phyloP scores from a whole-genome alignment of 2,797 vertebrate genomes.

The Champsocephalus gunnari region DNA sequence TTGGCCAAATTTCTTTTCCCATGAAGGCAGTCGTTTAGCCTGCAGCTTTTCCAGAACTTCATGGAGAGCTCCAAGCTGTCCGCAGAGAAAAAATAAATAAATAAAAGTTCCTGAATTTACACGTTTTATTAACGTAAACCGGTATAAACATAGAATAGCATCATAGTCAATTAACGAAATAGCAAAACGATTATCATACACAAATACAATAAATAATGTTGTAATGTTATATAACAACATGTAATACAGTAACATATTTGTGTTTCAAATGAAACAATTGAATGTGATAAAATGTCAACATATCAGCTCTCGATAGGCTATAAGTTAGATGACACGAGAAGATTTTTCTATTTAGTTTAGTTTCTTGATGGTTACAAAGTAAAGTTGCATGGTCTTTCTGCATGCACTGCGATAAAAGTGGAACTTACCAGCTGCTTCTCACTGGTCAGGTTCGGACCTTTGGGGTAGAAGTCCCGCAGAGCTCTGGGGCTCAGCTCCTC shows the following conservation, averaged over 20 bases:
- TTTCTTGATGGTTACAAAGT: background rate
- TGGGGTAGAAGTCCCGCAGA: conserved; percentile 86
- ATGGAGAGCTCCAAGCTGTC: conserved; percentile 87
- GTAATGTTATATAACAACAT: background rate
- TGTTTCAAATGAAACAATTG: background rate
- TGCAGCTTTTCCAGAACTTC: conserved; percentile 90
- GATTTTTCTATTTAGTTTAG: conserved; percentile 8
- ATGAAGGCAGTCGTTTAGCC: conserved; percentile 83
- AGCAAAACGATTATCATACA: background rate
- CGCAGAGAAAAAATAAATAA: background rate
- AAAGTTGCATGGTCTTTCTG: too few species aligned
- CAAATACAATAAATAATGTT: background rate
- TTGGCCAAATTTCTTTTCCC: conserved; percentile 90
- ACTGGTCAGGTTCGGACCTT: conserved; percentile 85
- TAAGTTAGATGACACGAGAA: background rate
- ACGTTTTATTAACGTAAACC: background rate
- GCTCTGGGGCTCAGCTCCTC: conserved; percentile 84
- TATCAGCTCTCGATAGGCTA: background rate
- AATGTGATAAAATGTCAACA: background rate
- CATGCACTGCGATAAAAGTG: background rate
- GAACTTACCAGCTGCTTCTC: conserved; percentile 87
- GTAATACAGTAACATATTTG: background rate
- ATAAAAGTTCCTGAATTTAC: background rate
- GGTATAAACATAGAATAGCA: background rate
- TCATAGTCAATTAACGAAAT: background rate